Evolutionary conservation across 2,888 invertebrate species (phyloP), one percentile per base, ranked within the genome.

Genomic region (Xylota sylvarum): DNA sequence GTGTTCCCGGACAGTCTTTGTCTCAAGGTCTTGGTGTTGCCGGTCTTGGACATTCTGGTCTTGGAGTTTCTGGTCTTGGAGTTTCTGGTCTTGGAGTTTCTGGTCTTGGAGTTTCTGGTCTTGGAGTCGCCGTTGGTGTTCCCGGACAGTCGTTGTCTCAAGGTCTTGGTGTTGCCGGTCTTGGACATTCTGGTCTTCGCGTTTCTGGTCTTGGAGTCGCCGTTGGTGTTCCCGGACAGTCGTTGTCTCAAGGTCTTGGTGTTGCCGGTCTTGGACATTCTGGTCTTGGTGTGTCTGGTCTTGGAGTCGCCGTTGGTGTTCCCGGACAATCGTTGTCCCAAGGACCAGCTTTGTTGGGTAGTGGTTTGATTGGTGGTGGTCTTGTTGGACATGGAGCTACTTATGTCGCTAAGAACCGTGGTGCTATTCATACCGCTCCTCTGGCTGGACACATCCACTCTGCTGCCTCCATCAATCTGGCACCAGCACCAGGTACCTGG

Each of bases 361-460:
- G 93, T 90, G 55, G 90, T 90, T 32, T 90, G 2, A 30, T 32
- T 88, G 90, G 92, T 91, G 69, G 91, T 91, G 62, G 58, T 19
- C 89, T 92, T 89, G 88, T 89, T 90, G 86, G 91, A 90, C 91
- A 90, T 86, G 90, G 90, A 67, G 91, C 91, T n/a, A 89, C 89
- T 58, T 91, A 91, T 55, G 91, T 91, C 35, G 91, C 91, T 17
- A 89, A 90, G 88, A 91, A 89, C 27, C 91, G 90, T 65, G 91
- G 91, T 17, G 90, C 91, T 48, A 79, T 91, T 4, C 91, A 91
- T 84, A 90, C 90, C 7, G 91, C 91, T 55, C 91, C 91, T 19
- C 88, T 91, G 73, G 79, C 90, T 27, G 91, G 91, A 55, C 91
- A 91, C 81, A 83, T 90, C 52, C 88, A 91, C 50, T 91, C 91